Evolutionary conservation across 1,140 invertebrate species (phyloP), one percentile per base, ranked within the genome.

Genomic region (Macrostomum lignano): DNA sequence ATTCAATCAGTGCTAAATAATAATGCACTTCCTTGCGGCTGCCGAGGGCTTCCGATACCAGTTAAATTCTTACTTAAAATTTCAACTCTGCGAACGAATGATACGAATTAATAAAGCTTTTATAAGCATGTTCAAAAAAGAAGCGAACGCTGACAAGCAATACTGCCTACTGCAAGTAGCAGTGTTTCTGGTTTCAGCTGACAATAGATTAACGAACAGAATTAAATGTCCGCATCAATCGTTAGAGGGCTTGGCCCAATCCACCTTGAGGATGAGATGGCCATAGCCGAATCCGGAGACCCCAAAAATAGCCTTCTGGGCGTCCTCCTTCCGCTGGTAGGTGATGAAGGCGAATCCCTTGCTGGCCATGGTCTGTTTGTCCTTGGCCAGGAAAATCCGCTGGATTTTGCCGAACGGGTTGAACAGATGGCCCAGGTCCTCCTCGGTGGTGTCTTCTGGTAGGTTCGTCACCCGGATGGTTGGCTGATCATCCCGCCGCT

Each of bases 391-490:
- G 55, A 72, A 88, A 40, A 79, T 68, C 46, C 81, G 73, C 34
- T 69, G 67, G 49, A 86, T 72, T 10, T 68, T 67, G 14, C 82
- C 82, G 58, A 86, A 81, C 2, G 69, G 69, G 49, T 76, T 73
- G 33, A 96, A 91, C 20, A 96, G 60, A 42, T 94, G 82, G 47
- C 93, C 79, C 33, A 98, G 60, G 65, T 94, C 86, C 5, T 68
- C 67, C 52, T 96, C 86, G 13, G 74, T 70, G 3, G 84, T 86
- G 41, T 78, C 84, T 51, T 93, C 82, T 1, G 84, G 88, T 2
- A 98, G 60, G 58, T 96, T 98, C 3, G 84, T 91, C 28, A 98
- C 86, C 41, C 84, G 67, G 42, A 93, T 86, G 7, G 84, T 86
- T 2, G 71, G 67, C 44, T 86, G 77, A 48, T 70, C 67, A 47